Conservation (phyloP, 2,113 vertebrate genomes). For the Prochilodus magdalenae region DNA sequence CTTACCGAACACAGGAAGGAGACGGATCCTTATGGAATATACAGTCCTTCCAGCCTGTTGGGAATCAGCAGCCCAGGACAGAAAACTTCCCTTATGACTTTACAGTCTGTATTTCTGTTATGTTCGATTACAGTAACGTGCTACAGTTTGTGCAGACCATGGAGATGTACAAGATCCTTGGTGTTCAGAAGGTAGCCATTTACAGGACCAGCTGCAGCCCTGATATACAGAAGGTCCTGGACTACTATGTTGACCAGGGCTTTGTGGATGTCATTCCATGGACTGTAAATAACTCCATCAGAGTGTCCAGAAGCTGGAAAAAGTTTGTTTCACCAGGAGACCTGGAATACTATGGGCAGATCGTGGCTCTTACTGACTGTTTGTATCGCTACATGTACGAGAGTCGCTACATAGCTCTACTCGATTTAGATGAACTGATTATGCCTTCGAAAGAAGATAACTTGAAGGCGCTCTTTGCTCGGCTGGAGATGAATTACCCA, state of each 20-base stretch:
- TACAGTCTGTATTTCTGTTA: constrained; percentile 78
- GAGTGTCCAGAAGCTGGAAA: constrained; percentile 61
- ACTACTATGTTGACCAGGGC: constrained; percentile 71
- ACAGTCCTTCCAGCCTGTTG: constrained; percentile 56
- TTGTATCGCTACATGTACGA: constrained; percentile 73
- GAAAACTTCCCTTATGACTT: constrained; percentile 64
- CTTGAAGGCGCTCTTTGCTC: constrained; percentile 71
- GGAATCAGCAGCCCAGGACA: constrained; percentile 63
- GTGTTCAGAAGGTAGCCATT: constrained; percentile 46
- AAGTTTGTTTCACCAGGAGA: constrained; percentile 56
- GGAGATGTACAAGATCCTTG: constrained; percentile 78
- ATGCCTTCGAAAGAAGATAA: constrained; percentile 63
- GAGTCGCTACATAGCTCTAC: constrained; percentile 69
- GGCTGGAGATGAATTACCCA: constrained; percentile 59
- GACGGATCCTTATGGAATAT: not conserved
- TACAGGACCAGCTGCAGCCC: constrained; percentile 71
- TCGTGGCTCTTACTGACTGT: constrained; percentile 68
- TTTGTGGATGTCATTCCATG: constrained; percentile 75
- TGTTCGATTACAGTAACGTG: constrained; percentile 76
- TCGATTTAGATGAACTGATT: constrained; percentile 78
- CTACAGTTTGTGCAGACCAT: constrained; percentile 76
- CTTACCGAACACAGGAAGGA: not conserved
- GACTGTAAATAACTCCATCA: constrained; percentile 66
- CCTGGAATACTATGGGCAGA: constrained; percentile 70
- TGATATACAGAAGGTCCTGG: constrained; percentile 69